Conservation (phyloP, 2,888 invertebrate species). For the Nysson spinosus region DNA sequence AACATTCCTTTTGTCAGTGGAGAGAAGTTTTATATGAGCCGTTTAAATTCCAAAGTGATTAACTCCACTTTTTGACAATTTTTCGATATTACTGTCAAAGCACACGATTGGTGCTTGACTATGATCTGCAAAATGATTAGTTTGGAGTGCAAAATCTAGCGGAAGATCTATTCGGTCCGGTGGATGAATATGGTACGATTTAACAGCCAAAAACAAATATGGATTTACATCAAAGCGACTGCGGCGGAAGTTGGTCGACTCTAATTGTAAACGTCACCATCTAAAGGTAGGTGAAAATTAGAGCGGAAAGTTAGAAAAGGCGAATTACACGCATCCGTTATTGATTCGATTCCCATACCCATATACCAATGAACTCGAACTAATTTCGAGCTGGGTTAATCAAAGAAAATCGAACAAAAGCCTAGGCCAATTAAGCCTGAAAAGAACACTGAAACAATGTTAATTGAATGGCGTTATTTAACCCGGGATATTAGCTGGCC, state of each 20-base stretch:
- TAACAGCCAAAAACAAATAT: slow-evolving; percentile 46
- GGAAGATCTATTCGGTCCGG: not conserved
- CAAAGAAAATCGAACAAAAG: slow-evolving; percentile 8
- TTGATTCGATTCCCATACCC: slow-evolving; percentile 23
- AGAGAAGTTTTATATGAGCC: no score
- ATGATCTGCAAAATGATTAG: no score
- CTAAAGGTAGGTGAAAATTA: slow-evolving; percentile 28
- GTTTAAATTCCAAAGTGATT: no score
- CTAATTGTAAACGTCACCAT: slow-evolving; percentile 33
- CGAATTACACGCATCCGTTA: slow-evolving; percentile 44
- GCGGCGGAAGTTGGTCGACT: slow-evolving; percentile 23
- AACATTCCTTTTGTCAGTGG: no score
- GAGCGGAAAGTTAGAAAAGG: slow-evolving; percentile 4
- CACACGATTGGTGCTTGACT: no score
- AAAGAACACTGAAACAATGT: slow-evolving; percentile 32
- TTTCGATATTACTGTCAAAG: no score
- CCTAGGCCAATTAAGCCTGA: slow-evolving; percentile 11
- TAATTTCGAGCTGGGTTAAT: slow-evolving; percentile 41
- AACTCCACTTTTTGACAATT: no score
- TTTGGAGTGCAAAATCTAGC: not conserved
- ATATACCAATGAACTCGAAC: slow-evolving; percentile 43
- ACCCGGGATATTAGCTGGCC: slow-evolving; percentile 6
- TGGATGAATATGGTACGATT: slow-evolving; percentile 37
- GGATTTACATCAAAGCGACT: slow-evolving; percentile 31
- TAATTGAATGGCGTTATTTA: slow-evolving; percentile 34